Conservation (phyloP, 1,140 invertebrate species). For the Lasioglossum albipes region DNA sequence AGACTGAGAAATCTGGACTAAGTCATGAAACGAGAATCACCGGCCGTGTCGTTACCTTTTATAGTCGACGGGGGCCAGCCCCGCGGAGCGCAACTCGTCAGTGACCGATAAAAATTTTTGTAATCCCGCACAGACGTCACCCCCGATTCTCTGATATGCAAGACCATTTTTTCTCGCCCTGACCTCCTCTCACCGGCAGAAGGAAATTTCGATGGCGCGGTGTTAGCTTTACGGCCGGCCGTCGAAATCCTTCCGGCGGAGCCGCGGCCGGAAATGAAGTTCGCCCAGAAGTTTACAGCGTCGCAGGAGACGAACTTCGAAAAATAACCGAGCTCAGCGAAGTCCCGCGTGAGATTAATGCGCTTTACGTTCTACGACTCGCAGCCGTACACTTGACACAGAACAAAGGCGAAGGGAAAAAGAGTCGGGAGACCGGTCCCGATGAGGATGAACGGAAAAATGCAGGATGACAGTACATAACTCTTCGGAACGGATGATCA, state of each 20-base stretch:
- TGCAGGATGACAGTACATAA: too few species aligned
- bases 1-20: constrained; percentile 3
- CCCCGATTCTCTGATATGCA: neutral
- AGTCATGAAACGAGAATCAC: constrained; percentile 30
- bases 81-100: constrained; percentile 17
- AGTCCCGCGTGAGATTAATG: neutral
- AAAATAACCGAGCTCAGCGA: neutral
- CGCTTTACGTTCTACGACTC: neutral
- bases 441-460: too few species aligned
- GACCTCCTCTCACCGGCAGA: neutral
- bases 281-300: neutral
- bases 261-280: neutral
- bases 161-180: neutral
- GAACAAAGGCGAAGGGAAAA: neutral
- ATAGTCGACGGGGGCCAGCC: neutral
- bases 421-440: too few species aligned
- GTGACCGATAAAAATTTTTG: constrained; percentile 15
- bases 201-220: neutral
- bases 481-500: too few species aligned
- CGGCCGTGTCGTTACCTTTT: constrained; percentile 26
- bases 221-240: neutral
- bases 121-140: constrained; percentile 1
- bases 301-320: neutral
- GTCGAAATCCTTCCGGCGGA: neutral
- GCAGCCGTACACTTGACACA: neutral